Base-by-base conservation (phyloP, 2,113 vertebrate genomes). In the Lepisosteus osseus region DNA sequence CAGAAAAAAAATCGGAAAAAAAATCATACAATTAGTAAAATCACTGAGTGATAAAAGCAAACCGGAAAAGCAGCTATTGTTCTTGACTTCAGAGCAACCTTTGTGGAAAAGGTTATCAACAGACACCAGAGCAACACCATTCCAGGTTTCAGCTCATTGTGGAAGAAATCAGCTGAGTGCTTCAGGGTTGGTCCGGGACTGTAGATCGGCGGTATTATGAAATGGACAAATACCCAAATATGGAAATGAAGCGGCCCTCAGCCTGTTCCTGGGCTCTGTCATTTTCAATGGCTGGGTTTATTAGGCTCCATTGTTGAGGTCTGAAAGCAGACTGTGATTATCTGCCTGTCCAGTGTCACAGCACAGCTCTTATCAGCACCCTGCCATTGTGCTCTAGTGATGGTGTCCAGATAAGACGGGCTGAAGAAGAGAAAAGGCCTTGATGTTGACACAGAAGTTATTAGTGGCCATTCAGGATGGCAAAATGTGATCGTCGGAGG, bases 361-460 rank as follows among this genome's bases (percentile, higher is more conserved):
- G 80, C 89, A 87, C 85, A 90, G 89, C 89, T 83, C 85, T 90
- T 88, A 90, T 93, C 86, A 88, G 82, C 86, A 87, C 80, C 85
- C 87, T 85, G 85, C 88, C 86, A 85, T 81, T 79, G 71, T 86
- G 85, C 82, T 83, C 82, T 87, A 86, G 86, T 85, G 79, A 91
- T 89, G 80, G 76, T 87, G 85, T 88, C 74, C 77, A 81, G 91
- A 92, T 93, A 92, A 91, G 85, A 81, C 77, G 83, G 80, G 79
- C 74, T 43, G 65, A 70, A 69, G 61, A 66, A 84, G 84, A 82
- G 79, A 81, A 87, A 88, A 85, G 29, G 77, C 79, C 9, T 76
- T 86, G 81, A 85, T 88, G 86, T 92, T 94, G 92, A 91, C 90
- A 69, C 69, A 90, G 82, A 87, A 83, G 86, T 85, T 88, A 87